phyloP scores from a whole-genome alignment of 1,140 invertebrate species.

The Scaptomyza graminum region DNA sequence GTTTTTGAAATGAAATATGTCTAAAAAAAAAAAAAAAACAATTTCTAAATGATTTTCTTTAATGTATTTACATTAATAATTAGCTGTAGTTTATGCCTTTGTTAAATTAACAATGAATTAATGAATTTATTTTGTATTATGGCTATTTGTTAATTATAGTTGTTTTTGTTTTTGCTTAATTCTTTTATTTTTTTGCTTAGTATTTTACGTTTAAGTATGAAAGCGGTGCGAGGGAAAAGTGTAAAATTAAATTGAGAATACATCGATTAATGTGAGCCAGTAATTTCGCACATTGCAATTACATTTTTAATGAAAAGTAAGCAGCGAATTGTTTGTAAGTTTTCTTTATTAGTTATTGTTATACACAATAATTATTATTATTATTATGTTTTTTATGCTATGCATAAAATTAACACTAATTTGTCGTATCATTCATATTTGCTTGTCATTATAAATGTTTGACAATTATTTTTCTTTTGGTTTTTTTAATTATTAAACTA shows the following conservation, averaged over 20 bases:
- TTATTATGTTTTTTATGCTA: constrained; percentile 56
- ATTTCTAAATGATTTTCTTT: constrained; percentile 23
- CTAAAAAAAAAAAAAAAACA: too few relatives aligned
- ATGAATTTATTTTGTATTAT: constrained; percentile 42
- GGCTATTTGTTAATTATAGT: constrained; percentile 16
- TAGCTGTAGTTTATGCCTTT: background rate
- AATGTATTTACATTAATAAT: constrained; percentile 30
- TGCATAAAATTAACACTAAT: constrained; percentile 73
- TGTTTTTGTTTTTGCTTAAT: constrained; percentile 21
- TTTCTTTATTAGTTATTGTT: constrained; percentile 41
- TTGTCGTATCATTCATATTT: constrained; percentile 49
- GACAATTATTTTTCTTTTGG: background rate
- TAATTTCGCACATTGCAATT: constrained; percentile 45
- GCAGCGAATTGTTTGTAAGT: constrained; percentile 15
- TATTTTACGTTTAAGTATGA: constrained; percentile 4
- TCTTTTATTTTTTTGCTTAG: constrained; percentile 7
- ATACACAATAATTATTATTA: constrained; percentile 35
- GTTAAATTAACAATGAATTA: constrained; percentile 48
- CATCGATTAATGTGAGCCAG: constrained; percentile 37
- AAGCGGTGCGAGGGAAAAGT: constrained; percentile 17
- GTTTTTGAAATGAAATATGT: constrained; percentile 21
- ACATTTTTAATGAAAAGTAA: constrained; percentile 55
- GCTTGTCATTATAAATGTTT: constrained; percentile 29
- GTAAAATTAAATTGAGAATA: constrained; percentile 38
- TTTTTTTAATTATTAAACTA: constrained; percentile 24